Evolutionary conservation across 2,113 vertebrate genomes (phyloP).

Genomic region (Pteruthius melanotis): DNA sequence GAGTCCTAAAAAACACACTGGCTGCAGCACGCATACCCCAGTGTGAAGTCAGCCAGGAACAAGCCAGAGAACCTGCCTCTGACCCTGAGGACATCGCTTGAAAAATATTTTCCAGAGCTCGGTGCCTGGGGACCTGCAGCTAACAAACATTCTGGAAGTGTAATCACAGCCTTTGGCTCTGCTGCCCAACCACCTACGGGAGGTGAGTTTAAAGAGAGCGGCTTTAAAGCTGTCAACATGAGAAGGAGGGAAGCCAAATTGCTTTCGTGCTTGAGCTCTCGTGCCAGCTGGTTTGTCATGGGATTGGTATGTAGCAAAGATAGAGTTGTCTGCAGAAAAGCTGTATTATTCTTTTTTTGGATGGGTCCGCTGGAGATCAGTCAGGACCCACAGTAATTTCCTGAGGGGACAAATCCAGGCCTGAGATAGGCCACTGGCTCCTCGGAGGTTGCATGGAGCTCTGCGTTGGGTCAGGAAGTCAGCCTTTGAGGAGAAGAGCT

Average conservation of each 20-base stretch:
- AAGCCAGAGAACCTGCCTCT: conserved; percentile 71
- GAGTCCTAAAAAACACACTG: conserved; percentile 36
- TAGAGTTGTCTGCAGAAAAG: conserved; percentile 61
- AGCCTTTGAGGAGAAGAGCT: conserved; percentile 38
- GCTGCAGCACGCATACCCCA: conserved; percentile 24
- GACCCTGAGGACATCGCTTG: conserved; percentile 68
- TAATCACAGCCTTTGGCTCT: conserved; percentile 70
- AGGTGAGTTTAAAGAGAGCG: conserved; percentile 72
- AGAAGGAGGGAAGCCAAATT: conserved; percentile 66
- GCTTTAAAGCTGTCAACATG: conserved; percentile 70
- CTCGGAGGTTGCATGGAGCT: neutral
- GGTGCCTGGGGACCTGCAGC: conserved; percentile 68
- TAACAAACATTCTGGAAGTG: conserved; percentile 72
- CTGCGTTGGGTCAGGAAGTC: neutral
- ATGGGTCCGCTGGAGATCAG: conserved; percentile 47
- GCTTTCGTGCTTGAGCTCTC: conserved; percentile 51
- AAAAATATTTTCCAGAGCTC: conserved; percentile 72
- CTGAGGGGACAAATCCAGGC: conserved; percentile 33
- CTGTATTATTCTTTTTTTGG: conserved; percentile 61
- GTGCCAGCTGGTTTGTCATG: conserved; percentile 68
- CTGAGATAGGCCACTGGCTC: conserved; percentile 38
- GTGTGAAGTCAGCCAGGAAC: conserved; percentile 56
- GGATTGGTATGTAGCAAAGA: conserved; percentile 72
- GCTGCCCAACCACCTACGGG: conserved; percentile 68
- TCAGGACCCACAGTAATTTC: conserved; percentile 49